These are phyloP conservation scores for Chunga burmeisteri DNA, from an alignment of 2,113 vertebrate species.

Conservation along the genomic window DNA sequence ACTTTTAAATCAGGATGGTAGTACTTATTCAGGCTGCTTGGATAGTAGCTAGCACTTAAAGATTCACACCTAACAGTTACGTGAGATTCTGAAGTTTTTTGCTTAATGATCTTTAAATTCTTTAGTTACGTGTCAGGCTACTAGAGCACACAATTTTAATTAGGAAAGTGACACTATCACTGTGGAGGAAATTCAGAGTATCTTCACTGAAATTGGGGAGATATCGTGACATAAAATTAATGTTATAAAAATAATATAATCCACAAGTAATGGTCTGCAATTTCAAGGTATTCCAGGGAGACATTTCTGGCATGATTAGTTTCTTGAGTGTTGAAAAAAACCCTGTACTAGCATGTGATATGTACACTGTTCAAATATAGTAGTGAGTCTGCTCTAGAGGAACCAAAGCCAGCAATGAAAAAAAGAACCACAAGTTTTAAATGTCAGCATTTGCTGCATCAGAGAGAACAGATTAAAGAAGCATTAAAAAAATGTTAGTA, in stretches of 20 bases:
- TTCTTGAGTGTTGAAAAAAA: conserved; percentile 15
- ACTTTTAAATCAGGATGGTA: neutral
- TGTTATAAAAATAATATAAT: neutral
- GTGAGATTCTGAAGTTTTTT: neutral
- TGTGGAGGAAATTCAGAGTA: neutral
- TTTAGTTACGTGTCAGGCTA: neutral
- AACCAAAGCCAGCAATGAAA: conserved; percentile 41
- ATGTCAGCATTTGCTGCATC: conserved; percentile 36
- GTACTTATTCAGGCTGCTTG: neutral
- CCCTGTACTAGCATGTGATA: conserved; percentile 17
- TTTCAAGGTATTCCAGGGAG: neutral
- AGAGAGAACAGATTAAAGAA: conserved; percentile 14
- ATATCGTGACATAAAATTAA: neutral
- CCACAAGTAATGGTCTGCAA: neutral
- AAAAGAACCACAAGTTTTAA: conserved; percentile 31
- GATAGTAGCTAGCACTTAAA: neutral
- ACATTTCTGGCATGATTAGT: neutral
- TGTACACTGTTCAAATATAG: conserved; percentile 23
- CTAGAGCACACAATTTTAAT: neutral
- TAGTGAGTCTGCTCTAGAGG: neutral
- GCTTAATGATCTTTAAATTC: neutral
- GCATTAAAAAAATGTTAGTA: neutral
- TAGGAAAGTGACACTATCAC: neutral
- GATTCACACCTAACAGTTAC: neutral
- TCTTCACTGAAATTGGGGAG: neutral